Percentiles rank a stretch among this genome's conserved stretches.
Evolutionary conservation across 2,113 vertebrate genomes (phyloP).

Genomic region (Ursus arctos): DNA sequence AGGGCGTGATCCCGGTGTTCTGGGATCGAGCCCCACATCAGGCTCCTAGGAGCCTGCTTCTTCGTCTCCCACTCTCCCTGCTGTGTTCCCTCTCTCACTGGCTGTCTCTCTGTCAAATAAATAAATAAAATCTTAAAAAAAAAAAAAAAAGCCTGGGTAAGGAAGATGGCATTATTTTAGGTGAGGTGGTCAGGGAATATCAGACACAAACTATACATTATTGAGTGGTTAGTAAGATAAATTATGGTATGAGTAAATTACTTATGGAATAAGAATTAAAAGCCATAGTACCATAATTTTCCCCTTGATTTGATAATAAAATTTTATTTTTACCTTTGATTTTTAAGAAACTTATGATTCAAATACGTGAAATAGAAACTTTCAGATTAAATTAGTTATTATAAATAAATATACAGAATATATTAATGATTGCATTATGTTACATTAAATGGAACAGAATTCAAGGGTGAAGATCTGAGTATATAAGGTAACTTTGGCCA

Average conservation of each 20-base stretch:
- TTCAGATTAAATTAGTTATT: background rate
- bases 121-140: too few species aligned
- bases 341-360: slow-evolving; percentile 48
- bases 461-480: slow-evolving; percentile 2
- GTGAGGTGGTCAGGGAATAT: background rate
- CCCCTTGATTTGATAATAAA: slow-evolving; percentile 8
- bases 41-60: too few species aligned
- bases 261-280: slow-evolving; percentile 11
- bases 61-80: too few species aligned
- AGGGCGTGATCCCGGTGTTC: too few species aligned
- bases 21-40: too few species aligned
- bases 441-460: background rate
- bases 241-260: slow-evolving; percentile 8
- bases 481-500: background rate
- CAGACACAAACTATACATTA: slow-evolving; percentile 29
- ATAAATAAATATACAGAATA: slow-evolving; percentile 9
- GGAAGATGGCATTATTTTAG: slow-evolving; percentile 36
- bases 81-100: too few species aligned
- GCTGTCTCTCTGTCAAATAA: too few species aligned
- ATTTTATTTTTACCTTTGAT: slow-evolving; percentile 62
- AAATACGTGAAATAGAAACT: background rate
- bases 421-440: slow-evolving; percentile 29
- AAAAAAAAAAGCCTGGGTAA: background rate
- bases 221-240: slow-evolving; percentile 18
- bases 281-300: background rate